Conservation (phyloP, 2,888 invertebrate species). For the Apocheima hispidaria region DNA sequence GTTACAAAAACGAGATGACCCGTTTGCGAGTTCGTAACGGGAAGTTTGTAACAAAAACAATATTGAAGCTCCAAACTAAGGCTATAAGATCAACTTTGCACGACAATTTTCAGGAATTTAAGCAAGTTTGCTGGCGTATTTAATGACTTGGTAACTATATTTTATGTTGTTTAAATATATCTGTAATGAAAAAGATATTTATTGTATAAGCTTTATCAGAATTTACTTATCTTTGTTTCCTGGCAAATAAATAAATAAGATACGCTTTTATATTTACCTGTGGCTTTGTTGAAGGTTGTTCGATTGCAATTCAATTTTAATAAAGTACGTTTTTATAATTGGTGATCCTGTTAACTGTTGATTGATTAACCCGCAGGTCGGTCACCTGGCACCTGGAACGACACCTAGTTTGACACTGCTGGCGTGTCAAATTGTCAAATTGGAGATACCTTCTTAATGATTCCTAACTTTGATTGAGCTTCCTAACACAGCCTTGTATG, state of each 20-base stretch:
- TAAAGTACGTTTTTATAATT: no score
- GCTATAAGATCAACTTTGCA: slow-evolving; percentile 33
- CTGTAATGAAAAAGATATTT: no score
- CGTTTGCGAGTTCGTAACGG: neutral
- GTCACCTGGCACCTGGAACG: slow-evolving; percentile 52
- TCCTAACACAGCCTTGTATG: no score
- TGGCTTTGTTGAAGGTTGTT: no score
- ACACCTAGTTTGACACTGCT: slow-evolving; percentile 37
- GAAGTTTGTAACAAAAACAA: slow-evolving; percentile 15
- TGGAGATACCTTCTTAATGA: no score
- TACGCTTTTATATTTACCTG: no score
- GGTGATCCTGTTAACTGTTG: slow-evolving; percentile 19
- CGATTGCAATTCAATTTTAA: neutral
- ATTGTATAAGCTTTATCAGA: no score
- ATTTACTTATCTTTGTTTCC: no score
- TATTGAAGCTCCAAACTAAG: slow-evolving; percentile 11
- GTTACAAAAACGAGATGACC: neutral
- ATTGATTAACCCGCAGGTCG: slow-evolving; percentile 36
- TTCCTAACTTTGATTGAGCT: no score
- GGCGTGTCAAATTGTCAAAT: no score
- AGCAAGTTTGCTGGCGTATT: slow-evolving; percentile 32
- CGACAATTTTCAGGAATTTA: slow-evolving; percentile 37
- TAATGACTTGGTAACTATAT: slow-evolving; percentile 18
- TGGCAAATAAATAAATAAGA: no score
- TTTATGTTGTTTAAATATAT: neutral